These are phyloP conservation scores for Laticauda laticaudata DNA, from an alignment of 2,113 vertebrate species.

Conservation along the genomic window DNA sequence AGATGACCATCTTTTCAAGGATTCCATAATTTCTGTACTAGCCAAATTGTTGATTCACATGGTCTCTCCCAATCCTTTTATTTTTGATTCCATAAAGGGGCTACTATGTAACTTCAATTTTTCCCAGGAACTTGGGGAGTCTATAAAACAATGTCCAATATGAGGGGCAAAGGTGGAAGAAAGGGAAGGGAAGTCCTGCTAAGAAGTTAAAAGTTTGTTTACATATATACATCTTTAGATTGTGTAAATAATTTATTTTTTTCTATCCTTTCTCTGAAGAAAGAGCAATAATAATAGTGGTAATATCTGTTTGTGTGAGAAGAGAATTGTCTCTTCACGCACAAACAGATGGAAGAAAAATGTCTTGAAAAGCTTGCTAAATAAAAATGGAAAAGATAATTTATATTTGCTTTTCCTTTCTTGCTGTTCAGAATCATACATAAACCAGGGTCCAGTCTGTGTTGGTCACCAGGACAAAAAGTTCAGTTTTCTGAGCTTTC, in stretches of 20 bases:
- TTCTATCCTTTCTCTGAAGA: background rate
- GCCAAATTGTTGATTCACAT: background rate
- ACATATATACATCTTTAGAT: background rate
- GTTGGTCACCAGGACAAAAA: too few species aligned
- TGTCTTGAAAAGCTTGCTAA: constrained; percentile 10
- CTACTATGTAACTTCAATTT: background rate
- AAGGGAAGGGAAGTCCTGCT: background rate
- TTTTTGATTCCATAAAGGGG: background rate
- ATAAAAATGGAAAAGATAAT: background rate
- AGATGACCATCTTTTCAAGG: background rate
- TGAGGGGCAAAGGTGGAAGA: background rate
- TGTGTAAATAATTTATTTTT: background rate
- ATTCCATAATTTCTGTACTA: background rate
- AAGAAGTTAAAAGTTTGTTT: background rate
- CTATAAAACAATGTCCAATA: background rate
- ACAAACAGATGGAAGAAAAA: background rate
- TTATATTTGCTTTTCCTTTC: background rate
- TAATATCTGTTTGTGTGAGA: too few species aligned
- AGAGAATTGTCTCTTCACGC: background rate
- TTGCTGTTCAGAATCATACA: background rate
- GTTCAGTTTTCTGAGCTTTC: too few species aligned
- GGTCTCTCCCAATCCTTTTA: background rate
- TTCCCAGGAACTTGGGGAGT: background rate
- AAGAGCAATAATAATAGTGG: background rate
- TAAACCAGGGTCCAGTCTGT: too few species aligned